Conservation (phyloP, 2,888 invertebrate genomes). For the Parasteatoda lunata region DNA sequence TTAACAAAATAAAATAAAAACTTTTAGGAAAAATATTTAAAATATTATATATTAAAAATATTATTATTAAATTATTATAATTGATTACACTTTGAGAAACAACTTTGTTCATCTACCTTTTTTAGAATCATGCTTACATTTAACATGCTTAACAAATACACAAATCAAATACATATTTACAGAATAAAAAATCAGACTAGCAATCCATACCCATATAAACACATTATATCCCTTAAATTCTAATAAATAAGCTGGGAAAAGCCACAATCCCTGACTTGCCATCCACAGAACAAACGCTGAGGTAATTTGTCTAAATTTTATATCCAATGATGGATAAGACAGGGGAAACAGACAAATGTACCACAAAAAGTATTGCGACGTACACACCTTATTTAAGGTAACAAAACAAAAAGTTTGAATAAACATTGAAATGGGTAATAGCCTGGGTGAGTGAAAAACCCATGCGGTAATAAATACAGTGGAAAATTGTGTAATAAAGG, state of each 20-base stretch:
- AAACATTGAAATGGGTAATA: constrained; percentile 85
- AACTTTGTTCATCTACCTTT: too few relatives aligned
- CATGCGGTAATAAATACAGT: constrained; percentile 63
- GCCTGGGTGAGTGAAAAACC: constrained; percentile 78
- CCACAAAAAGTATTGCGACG: constrained; percentile 98
- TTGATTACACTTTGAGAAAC: too few relatives aligned
- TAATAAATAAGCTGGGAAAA: constrained; percentile 90
- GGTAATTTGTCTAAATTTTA: constrained; percentile 76
- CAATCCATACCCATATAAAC: constrained; percentile 88
- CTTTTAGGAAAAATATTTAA: too few relatives aligned
- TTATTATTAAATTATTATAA: too few relatives aligned
- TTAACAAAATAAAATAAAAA: too few relatives aligned
- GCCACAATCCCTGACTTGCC: constrained; percentile 87
- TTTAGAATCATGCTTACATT: too few relatives aligned
- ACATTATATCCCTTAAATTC: constrained; percentile 91
- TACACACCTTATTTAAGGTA: constrained; percentile 94
- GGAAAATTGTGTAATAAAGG: constrained; percentile 55
- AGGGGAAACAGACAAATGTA: constrained; percentile 91
- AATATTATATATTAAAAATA: too few relatives aligned
- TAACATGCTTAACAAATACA: constrained; percentile 10
- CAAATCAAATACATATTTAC: constrained; percentile 83
- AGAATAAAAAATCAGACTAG: constrained; percentile 87
- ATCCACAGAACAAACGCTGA: constrained; percentile 78
- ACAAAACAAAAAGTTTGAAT: constrained; percentile 90
- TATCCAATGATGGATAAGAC: constrained; percentile 82